A percentile compares a stretch with the other conserved stretches of the same genome.
Evolutionary conservation across 2,888 invertebrate genomes (phyloP).

Genomic region (Machimus rusticus): DNA sequence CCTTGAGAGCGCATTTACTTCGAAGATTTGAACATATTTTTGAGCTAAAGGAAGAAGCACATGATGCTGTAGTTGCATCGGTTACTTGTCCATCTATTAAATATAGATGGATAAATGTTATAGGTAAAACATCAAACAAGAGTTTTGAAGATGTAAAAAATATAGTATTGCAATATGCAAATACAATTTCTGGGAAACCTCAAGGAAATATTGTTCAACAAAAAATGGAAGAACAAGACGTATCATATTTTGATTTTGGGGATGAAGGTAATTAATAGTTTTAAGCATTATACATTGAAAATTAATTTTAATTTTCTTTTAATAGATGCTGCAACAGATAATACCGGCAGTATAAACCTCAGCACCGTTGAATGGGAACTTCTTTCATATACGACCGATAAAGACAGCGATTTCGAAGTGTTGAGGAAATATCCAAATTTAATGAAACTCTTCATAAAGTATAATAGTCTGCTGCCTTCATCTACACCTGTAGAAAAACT

Average conservation of each 20-base stretch:
- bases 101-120: constrained; percentile 43
- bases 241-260: neutral
- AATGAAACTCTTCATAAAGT: constrained; percentile 35
- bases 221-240: neutral
- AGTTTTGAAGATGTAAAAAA: neutral
- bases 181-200: neutral
- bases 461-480: constrained; percentile 41
- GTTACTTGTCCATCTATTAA: constrained; percentile 46
- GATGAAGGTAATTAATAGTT: neutral
- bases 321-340: neutral
- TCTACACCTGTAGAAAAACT: constrained; percentile 43
- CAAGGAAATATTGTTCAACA: neutral
- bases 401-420: neutral
- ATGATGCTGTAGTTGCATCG: constrained; percentile 44
- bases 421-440: constrained; percentile 21
- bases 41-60: constrained; percentile 27
- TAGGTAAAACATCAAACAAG: constrained; percentile 16
- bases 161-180: constrained; percentile 10
- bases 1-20: neutral
- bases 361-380: constrained; percentile 5
- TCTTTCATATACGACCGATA: constrained; percentile 18
- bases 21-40: constrained; percentile 44
- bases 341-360: neutral
- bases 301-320: neutral
- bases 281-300: neutral